These are phyloP conservation scores for Colinus virginianus DNA, from an alignment of 2,113 vertebrate genomes.

Conservation along the genomic window DNA sequence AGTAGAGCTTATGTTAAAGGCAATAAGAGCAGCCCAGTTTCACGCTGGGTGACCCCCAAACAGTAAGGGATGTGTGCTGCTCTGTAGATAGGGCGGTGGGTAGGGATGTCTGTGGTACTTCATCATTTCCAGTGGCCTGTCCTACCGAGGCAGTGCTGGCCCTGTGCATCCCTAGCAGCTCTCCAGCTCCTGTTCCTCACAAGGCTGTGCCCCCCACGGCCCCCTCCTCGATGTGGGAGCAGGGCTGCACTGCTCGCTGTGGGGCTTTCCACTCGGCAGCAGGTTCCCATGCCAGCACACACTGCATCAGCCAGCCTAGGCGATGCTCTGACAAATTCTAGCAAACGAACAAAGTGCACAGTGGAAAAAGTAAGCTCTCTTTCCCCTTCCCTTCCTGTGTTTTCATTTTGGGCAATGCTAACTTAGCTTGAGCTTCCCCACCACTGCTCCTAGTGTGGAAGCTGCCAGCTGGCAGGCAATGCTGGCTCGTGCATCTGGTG, in stretches of 20 bases:
- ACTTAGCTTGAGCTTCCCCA: rapidly evolving
- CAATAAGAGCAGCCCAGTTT: not conserved
- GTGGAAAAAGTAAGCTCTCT: not conserved
- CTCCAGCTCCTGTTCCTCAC: not conserved
- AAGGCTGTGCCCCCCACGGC: too few relatives aligned
- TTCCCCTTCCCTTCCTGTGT: not conserved
- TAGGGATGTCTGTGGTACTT: not conserved
- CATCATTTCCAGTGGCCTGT: not conserved
- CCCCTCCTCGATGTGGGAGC: not conserved
- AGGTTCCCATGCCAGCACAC: not conserved
- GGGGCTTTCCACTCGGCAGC: not conserved
- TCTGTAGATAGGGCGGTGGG: not conserved
- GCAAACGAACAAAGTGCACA: rapidly evolving
- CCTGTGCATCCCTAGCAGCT: not conserved
- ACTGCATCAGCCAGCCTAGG: not conserved
- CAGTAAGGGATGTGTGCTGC: not conserved
- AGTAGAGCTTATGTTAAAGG: not conserved
- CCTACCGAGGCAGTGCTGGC: not conserved
- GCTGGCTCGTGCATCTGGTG: not conserved
- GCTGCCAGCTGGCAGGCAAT: not conserved
- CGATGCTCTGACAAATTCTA: rapidly evolving
- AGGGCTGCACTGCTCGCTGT: not conserved
- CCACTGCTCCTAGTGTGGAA: not conserved
- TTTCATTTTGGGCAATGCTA: not conserved
- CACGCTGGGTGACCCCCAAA: not conserved